phyloP scores from a whole-genome alignment of 2,888 invertebrate genomes.

The Parthenolecanium corni region DNA sequence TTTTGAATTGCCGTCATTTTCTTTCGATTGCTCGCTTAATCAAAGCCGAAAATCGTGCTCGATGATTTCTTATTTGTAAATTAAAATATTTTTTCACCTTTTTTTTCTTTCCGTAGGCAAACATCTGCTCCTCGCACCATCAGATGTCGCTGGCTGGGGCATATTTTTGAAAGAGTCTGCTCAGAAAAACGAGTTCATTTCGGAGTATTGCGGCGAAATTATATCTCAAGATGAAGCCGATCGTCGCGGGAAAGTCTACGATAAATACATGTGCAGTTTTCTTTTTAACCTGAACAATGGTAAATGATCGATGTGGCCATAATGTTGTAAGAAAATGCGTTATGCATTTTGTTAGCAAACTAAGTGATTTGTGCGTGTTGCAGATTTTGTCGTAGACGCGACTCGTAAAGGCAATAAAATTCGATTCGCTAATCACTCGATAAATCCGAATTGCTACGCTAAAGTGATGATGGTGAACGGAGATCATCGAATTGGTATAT shows the following conservation, averaged over 20 bases:
- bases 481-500: constrained; percentile 88
- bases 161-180: constrained; percentile 93
- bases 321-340: no score
- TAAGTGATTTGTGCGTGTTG: constrained; percentile 29
- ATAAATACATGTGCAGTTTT: constrained; percentile 98
- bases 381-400: constrained; percentile 96
- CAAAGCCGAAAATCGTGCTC: no score
- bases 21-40: no score
- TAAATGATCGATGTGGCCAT: constrained; percentile 40
- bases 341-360: no score
- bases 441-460: constrained; percentile 98
- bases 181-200: constrained; percentile 96
- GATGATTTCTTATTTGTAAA: no score
- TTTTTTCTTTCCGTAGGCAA: no score
- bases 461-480: constrained; percentile 97
- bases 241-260: constrained; percentile 95
- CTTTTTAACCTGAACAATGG: constrained; percentile 96
- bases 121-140: constrained; percentile 88
- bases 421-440: constrained; percentile 99
- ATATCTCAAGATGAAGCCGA: constrained; percentile 99
- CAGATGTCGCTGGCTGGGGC: constrained; percentile 98
- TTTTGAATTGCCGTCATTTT: no score
- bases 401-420: constrained; percentile 99
- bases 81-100: no score
- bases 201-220: constrained; percentile 98